Evolutionary conservation across 1,140 invertebrate genomes (phyloP), one percentile per base, ranked within the genome.

Genomic region (Sycophila sp.): DNA sequence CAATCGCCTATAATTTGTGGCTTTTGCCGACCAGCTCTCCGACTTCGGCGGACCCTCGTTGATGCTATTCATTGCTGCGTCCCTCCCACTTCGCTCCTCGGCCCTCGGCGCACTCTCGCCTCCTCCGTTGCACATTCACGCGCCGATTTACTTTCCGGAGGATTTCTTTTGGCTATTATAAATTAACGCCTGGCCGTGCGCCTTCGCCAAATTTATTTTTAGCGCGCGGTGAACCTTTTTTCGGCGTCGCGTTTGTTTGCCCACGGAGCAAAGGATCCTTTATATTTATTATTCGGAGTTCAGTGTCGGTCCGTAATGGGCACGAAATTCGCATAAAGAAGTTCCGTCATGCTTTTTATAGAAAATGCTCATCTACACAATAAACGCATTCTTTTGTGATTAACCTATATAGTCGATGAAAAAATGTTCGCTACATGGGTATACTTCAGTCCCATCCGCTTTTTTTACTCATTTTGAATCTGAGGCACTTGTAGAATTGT

Each of bases 1-100:
- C 73, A 75, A 81, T 80, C 80, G 76, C 73, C 82, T 84, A 78
- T 83, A 83, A 84, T 84, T 85, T 84, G 81, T 76, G 74, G 77
- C 76, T 71, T 76, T 49, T 55, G 67, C 75, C 77, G 75, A 74
- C 74, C n/a, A n/a, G n/a, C n/a, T 70, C 56, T 55, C 60, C 56
- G 72, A 63, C 68, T n/a, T n/a, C 15, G 24, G 26, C 42, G 42
- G 32, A 45, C 45, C 51, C 62, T 77, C 74, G 75, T 81, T 74
- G 75, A 78, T 78, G 76, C 66, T 73, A 73, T 73, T 79, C 77
- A 80, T 83, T 82, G 80, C 79, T 75, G 76, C 74, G 71, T 72
- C 71, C 69, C 76, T 72, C 64, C 71, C 51, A 70, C 75, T 62
- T 75, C 72, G 69, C 72, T 74, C 59, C 19, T 73, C 73, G 73